Percentiles rank a stretch among this genome's conserved stretches.
These are phyloP conservation scores for Donacobius atricapilla DNA, from an alignment of 2,113 vertebrate genomes.

Conservation along the genomic window DNA sequence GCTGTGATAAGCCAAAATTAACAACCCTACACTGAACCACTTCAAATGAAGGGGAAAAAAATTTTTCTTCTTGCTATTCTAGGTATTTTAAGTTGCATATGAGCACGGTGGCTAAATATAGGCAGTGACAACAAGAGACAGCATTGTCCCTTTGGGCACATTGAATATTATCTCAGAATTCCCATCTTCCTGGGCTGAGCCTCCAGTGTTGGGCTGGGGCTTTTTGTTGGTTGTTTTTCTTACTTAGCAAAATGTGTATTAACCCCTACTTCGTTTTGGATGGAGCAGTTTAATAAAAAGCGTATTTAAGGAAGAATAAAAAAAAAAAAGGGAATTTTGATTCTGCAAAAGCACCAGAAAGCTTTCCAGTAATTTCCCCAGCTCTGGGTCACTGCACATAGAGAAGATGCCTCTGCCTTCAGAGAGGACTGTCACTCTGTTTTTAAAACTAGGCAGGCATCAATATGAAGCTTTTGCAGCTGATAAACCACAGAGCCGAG, in stretches of 20 bases:
- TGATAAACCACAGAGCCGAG: neutral
- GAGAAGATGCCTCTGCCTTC: neutral
- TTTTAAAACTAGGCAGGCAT: neutral
- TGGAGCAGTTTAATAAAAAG: neutral
- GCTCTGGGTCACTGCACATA: neutral
- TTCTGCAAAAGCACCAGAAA: neutral
- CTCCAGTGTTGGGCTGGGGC: neutral
- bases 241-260: neutral
- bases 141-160: conserved; percentile 42
- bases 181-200: conserved; percentile 56
- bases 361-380: neutral
- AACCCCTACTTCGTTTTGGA: neutral
- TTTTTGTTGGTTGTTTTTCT: neutral
- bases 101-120: conserved; percentile 56
- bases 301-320: neutral
- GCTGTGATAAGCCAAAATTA: conserved; percentile 67
- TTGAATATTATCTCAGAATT: conserved; percentile 40
- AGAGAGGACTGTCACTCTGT: neutral
- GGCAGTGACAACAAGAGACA: conserved; percentile 50
- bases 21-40: conserved; percentile 33
- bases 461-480: neutral
- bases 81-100: conserved; percentile 58
- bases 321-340: neutral
- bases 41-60: conserved; percentile 51
- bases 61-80: conserved; percentile 30